Evolutionary conservation across 2,113 vertebrate species (phyloP).

Genomic region (Rhinoderma darwinii): DNA sequence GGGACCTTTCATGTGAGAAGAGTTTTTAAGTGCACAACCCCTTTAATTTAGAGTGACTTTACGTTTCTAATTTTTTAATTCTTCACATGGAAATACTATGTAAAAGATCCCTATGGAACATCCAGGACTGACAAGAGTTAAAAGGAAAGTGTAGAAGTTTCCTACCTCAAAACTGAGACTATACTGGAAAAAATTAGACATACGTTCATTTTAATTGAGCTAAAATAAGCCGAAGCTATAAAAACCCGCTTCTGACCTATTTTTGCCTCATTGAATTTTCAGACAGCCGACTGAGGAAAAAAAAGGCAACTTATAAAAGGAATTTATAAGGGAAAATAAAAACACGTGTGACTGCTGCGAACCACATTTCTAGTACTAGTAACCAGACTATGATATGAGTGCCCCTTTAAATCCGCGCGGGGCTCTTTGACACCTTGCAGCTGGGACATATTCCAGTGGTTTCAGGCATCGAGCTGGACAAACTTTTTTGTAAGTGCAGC

Average conservation of each 20-base stretch:
- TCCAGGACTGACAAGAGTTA: neutral
- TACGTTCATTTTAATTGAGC: neutral
- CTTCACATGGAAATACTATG: neutral
- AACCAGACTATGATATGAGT: neutral
- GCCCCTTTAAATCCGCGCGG: neutral
- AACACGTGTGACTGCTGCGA: neutral
- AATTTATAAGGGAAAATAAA: neutral
- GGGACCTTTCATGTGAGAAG: too few species aligned
- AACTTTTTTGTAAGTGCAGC: slow-evolving; percentile 1
- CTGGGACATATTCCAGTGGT: slow-evolving; percentile 13
- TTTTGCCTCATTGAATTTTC: neutral
- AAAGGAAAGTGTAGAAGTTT: neutral
- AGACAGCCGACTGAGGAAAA: neutral
- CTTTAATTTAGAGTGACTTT: too few species aligned
- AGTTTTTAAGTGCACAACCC: too few species aligned
- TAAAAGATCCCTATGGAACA: neutral
- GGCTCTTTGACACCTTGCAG: slow-evolving; percentile 24
- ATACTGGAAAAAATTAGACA: slow-evolving; percentile 6
- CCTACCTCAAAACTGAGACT: neutral
- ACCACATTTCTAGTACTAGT: too few species aligned
- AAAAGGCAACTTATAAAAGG: neutral
- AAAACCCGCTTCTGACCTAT: slow-evolving; percentile 1
- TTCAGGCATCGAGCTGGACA: slow-evolving; percentile 1
- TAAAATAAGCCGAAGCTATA: slow-evolving; percentile 2
- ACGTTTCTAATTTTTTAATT: too few species aligned